These are phyloP conservation scores for Clupea harengus DNA, from an alignment of 2,113 vertebrate genomes.

Conservation along the genomic window DNA sequence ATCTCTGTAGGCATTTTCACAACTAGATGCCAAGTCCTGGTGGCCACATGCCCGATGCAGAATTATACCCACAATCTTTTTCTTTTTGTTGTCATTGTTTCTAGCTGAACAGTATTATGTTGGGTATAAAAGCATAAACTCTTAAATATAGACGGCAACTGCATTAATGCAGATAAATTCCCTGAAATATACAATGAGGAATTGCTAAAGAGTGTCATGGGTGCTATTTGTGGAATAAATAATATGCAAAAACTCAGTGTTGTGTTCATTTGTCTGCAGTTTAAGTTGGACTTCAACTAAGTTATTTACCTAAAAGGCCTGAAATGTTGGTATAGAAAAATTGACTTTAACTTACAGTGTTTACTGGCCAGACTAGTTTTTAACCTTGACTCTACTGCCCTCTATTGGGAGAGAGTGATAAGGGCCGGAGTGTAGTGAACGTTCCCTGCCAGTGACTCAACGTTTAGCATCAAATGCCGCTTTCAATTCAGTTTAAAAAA, in stretches of 20 bases:
- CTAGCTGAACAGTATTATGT: neutral
- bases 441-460: neutral
- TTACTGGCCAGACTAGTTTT: neutral
- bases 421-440: neutral
- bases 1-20: neutral
- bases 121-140: neutral
- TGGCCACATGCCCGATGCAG: conserved; percentile 30
- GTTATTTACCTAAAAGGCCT: neutral
- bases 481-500: neutral
- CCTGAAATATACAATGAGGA: neutral
- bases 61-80: conserved; percentile 31
- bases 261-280: neutral
- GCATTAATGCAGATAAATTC: neutral
- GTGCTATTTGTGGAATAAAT: conserved; percentile 25
- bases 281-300: neutral
- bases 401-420: neutral
- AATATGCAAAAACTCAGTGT: neutral
- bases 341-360: neutral
- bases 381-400: neutral
- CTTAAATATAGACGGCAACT: neutral
- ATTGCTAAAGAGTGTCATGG: conserved; percentile 10
- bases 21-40: neutral
- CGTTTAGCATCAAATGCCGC: neutral
- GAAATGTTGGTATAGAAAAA: neutral
- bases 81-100: neutral